Base-by-base conservation (phyloP, 2,797 vertebrate species). In the Acipenser transmontanus region DNA sequence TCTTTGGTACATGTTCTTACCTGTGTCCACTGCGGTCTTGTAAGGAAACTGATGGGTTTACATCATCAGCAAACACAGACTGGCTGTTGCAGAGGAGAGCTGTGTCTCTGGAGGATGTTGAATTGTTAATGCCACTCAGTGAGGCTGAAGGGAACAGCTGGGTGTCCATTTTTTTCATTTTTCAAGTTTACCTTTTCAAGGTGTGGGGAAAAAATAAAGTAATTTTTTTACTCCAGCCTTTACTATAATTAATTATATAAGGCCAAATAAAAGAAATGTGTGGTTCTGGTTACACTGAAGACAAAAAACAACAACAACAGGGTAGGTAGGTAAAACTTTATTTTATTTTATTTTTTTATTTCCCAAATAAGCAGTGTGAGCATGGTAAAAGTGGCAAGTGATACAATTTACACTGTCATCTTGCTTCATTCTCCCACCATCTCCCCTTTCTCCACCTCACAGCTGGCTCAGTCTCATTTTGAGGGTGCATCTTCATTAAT, bases 41-140 rank as follows among this genome's bases (percentile, higher is more conserved):
- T 7, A 60, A 52, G 49, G 61, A 6, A 6, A 49, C 54, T 6
- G 52, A 47, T 50, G 69, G 69, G 47, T 64, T 63, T 17, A 54
- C 57, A 14, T 71, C 66, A 17, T 71, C 70, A 13, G 66, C 64
- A 47, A 68, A 63, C 50, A 64, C 62, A 7, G 70, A 71, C 66
- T 66, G 68, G 57, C 61, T 8, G 34, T 59, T 54, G 66, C 67
- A 71, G 13, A 65, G 62, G 7, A 61, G 56, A 20, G 62, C 57
- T 12, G 59, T 54, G 50, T 66, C 63, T 34, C 61, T 34, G 56
- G 56, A 12, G 1, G 62, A 59, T 47, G n/a, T 49, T 34, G 66
- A n/a, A 11, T 13, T 49, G 8, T 51, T 63, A 8, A 61, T 20
- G 17, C 60, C 13, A 50, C 14, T 11, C n/a, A 60, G 20, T 13